phyloP scores from a whole-genome alignment of 2,888 invertebrate species.

The Cheilosia impressa region DNA sequence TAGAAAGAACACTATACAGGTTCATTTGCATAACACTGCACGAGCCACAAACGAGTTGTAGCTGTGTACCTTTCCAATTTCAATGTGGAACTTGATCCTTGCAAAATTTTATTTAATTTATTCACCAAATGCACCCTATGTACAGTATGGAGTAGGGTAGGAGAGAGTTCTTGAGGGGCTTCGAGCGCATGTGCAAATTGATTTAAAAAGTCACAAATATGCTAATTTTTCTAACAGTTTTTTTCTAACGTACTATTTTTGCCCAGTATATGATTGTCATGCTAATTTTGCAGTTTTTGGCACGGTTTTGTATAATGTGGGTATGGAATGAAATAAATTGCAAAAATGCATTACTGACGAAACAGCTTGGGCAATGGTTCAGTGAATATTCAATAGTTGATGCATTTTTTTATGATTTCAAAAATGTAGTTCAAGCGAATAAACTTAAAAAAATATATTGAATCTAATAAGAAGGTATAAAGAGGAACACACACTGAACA shows the following conservation, averaged over 20 bases:
- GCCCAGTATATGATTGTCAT: conserved; percentile 54
- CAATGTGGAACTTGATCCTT: conserved; percentile 61
- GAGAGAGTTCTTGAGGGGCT: conserved; percentile 22
- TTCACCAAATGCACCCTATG: conserved; percentile 70
- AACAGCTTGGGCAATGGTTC: too few species aligned
- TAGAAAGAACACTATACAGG: conserved; percentile 61
- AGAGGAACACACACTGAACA: too few species aligned
- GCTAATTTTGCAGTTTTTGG: conserved; percentile 53
- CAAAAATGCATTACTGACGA: too few species aligned
- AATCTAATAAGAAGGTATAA: too few species aligned
- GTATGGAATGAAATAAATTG: too few species aligned
- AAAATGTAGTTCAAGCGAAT: too few species aligned
- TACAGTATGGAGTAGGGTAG: neutral
- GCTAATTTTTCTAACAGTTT: conserved; percentile 55
- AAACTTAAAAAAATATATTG: too few species aligned
- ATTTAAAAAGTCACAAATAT: conserved; percentile 50
- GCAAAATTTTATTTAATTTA: conserved; percentile 67
- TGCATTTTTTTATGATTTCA: too few species aligned
- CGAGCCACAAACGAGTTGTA: conserved; percentile 64
- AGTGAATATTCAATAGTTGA: too few species aligned
- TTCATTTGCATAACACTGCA: conserved; percentile 74
- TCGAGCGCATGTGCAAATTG: conserved; percentile 63
- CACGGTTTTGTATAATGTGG: conserved; percentile 48
- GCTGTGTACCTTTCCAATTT: conserved; percentile 10
- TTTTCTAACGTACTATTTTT: conserved; percentile 40